Percentiles rank a stretch among this genome's conserved stretches.
These are phyloP conservation scores for Sapajus apella DNA, from an alignment of 2,113 vertebrate species.

Conservation along the genomic window DNA sequence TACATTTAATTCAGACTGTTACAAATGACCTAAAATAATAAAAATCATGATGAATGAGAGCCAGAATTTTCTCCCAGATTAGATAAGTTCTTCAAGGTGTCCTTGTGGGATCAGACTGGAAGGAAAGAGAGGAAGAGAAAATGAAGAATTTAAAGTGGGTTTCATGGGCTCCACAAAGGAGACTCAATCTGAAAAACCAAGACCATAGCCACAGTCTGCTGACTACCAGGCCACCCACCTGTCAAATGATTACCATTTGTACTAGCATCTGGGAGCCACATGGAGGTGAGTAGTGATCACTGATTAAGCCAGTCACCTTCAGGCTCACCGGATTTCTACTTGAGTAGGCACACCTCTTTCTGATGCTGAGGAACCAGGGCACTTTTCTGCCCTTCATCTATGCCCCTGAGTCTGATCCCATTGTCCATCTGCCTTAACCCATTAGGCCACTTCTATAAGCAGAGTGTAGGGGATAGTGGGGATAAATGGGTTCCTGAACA, in stretches of 20 bases:
- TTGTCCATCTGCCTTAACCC: background rate
- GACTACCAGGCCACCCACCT: background rate
- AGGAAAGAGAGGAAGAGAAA: background rate
- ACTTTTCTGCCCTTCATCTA: background rate
- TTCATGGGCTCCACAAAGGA: background rate
- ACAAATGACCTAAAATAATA: conserved; percentile 67
- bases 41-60: conserved; percentile 63
- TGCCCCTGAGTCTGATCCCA: background rate
- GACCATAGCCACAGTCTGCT: background rate
- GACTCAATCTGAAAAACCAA: background rate
- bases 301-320: background rate
- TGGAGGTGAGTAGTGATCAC: background rate
- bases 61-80: conserved; percentile 25
- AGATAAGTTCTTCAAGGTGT: conserved; percentile 46
- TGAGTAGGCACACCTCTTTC: background rate
- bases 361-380: background rate
- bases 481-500: background rate
- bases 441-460: background rate
- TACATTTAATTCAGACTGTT: conserved; percentile 56
- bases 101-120: conserved; percentile 6
- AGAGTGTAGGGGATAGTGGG: background rate
- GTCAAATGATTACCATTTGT: background rate
- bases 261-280: background rate
- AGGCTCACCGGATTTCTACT: background rate
- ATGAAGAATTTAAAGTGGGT: background rate